Evolutionary conservation across 2,797 vertebrate species (phyloP).

Genomic region (Limosa lapponica): DNA sequence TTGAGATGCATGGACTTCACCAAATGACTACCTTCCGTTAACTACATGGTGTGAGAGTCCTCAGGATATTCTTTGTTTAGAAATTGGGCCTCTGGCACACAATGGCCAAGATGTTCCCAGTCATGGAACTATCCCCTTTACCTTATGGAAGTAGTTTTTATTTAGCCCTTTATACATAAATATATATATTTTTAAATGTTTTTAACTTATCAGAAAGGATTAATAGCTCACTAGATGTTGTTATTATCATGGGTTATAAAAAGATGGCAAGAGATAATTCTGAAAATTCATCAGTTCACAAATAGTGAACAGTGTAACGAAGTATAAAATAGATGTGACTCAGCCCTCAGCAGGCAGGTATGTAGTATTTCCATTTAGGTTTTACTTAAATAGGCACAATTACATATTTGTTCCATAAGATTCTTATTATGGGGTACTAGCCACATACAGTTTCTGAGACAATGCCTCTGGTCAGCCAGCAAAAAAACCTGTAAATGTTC

Average conservation of each 20-base stretch:
- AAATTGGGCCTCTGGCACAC: not conserved
- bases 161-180: not conserved
- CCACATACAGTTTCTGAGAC: not conserved
- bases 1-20: not conserved
- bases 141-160: not conserved
- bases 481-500: not conserved
- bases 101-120: not conserved
- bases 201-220: not conserved
- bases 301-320: not conserved
- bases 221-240: not conserved
- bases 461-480: not conserved
- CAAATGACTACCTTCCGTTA: not conserved
- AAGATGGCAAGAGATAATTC: not conserved
- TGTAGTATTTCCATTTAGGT: not conserved
- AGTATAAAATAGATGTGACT: not conserved
- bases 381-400: not conserved
- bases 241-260: not conserved
- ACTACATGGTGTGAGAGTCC: not conserved
- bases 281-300: not conserved
- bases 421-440: not conserved
- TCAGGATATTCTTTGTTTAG: not conserved
- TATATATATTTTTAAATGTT: not conserved
- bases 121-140: not conserved
- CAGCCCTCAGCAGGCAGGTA: not conserved
- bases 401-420: not conserved